Conservation (phyloP, 2,888 invertebrate genomes). For the Didymodactylos carnosus region DNA sequence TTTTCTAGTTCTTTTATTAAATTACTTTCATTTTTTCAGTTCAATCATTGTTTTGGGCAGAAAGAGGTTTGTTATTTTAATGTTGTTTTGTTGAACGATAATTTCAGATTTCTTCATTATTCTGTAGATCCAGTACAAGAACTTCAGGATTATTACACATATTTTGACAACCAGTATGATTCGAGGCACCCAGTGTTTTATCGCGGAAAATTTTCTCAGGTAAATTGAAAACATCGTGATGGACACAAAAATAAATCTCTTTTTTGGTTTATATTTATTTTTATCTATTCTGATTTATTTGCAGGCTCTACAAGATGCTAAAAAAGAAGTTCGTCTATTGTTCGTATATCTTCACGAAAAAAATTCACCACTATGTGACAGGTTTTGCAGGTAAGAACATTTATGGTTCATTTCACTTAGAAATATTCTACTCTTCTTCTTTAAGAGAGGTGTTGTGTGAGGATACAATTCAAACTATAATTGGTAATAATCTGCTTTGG, state of each 20-base stretch:
- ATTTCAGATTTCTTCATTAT: no score
- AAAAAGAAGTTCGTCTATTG: not conserved
- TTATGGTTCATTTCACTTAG: not conserved
- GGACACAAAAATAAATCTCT: not conserved
- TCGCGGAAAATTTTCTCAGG: constrained; percentile 73
- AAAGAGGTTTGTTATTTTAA: no score
- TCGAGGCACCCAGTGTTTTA: constrained; percentile 71
- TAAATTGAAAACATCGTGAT: constrained; percentile 16
- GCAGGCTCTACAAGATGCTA: not conserved
- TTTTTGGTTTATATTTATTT: not conserved
- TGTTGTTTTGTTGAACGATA: no score
- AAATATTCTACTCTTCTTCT: not conserved
- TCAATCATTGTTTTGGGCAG: not conserved
- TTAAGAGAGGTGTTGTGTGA: not conserved
- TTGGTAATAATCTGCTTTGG: not conserved
- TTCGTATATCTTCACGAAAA: not conserved
- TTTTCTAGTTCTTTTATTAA: not conserved
- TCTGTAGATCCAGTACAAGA: constrained; percentile 62
- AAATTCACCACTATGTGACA: not conserved
- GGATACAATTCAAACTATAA: not conserved
- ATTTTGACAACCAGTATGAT: constrained; percentile 59
- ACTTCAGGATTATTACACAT: constrained; percentile 62
- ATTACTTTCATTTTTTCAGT: no score
- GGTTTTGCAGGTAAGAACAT: not conserved
- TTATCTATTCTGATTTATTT: not conserved